phyloP scores from a whole-genome alignment of 2,113 vertebrate species.

The Petroica traversi region DNA sequence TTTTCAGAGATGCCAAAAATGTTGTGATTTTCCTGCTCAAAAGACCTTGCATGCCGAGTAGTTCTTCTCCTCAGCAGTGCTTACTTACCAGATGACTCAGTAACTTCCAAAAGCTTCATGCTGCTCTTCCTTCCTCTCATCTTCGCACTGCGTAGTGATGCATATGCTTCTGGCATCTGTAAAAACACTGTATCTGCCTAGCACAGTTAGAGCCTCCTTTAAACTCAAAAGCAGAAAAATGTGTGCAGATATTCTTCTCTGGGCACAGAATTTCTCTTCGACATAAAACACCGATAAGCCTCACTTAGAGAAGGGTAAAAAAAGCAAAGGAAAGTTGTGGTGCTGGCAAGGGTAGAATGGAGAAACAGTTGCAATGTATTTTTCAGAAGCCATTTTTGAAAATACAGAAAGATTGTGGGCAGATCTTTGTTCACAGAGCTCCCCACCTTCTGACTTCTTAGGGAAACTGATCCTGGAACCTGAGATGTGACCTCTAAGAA shows the following conservation, averaged over 20 bases:
- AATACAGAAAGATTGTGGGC: background rate
- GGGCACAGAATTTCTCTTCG: background rate
- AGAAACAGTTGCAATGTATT: background rate
- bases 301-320: background rate
- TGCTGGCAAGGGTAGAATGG: background rate
- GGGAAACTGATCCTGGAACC: background rate
- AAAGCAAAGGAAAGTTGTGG: background rate
- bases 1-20: slow-evolving; percentile 11
- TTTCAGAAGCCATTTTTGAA: background rate
- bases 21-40: background rate
- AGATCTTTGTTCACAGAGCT: background rate
- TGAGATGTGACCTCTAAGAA: background rate
- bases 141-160: background rate
- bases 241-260: background rate
- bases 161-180: slow-evolving; percentile 44
- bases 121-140: slow-evolving; percentile 44
- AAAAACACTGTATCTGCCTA: slow-evolving; percentile 14
- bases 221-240: background rate
- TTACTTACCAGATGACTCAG: slow-evolving; percentile 44
- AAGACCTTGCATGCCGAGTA: background rate
- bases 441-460: background rate
- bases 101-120: slow-evolving; percentile 32
- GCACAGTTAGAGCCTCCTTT: background rate
- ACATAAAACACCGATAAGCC: background rate
- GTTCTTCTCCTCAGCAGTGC: background rate